These are phyloP conservation scores for Himalopsyche tibetana DNA, from an alignment of 2,888 invertebrate species.

Conservation along the genomic window DNA sequence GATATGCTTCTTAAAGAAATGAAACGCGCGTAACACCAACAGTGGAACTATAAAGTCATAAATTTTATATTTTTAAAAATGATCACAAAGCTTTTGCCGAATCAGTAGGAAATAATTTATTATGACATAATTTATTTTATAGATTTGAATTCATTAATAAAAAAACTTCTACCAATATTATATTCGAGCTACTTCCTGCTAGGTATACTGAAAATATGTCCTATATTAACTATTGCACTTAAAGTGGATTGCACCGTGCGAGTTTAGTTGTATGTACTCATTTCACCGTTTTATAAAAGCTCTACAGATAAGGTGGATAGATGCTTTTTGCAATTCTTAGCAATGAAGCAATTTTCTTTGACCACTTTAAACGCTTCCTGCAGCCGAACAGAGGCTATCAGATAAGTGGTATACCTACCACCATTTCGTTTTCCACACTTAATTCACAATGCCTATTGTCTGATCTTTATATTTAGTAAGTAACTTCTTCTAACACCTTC, in stretches of 20 bases:
- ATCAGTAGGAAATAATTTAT: no score
- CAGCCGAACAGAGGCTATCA: slow-evolving; percentile 47
- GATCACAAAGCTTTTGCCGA: no score
- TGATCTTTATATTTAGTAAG: slow-evolving; percentile 4
- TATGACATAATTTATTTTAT: no score
- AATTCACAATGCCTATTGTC: slow-evolving; percentile 39
- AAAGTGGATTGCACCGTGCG: neutral
- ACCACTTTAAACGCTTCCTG: slow-evolving; percentile 55
- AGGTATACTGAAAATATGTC: no score
- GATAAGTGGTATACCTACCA: slow-evolving; percentile 49
- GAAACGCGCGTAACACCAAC: no score
- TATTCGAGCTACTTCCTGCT: no score
- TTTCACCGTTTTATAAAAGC: neutral
- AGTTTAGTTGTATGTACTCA: neutral
- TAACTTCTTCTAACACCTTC: neutral
- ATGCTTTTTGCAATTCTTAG: neutral
- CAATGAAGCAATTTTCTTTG: slow-evolving; percentile 27
- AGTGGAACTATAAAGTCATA: no score
- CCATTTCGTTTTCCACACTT: slow-evolving; percentile 28
- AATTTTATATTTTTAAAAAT: no score
- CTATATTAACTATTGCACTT: neutral
- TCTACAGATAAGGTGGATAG: neutral
- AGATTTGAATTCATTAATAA: no score
- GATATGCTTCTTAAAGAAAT: no score
- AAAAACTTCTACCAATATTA: no score